Percentiles rank a stretch among this genome's conserved stretches.
These are phyloP conservation scores for Pleuronectes platessa DNA, from an alignment of 2,113 vertebrate species.

Conservation along the genomic window DNA sequence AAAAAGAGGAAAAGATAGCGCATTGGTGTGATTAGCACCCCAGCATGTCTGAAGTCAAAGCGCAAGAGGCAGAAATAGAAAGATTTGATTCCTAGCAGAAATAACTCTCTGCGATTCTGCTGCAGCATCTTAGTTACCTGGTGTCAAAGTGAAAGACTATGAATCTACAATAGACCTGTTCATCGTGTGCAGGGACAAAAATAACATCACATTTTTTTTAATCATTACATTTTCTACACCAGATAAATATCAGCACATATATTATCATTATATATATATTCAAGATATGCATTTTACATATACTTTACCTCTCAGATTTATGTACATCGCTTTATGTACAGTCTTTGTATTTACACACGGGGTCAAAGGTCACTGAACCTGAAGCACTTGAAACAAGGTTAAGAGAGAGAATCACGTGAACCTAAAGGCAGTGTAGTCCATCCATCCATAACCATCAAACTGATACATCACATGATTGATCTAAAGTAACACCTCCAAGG, in stretches of 20 bases:
- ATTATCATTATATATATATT: conserved; percentile 81
- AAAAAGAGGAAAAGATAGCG: conserved; percentile 16
- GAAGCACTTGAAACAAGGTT: conserved; percentile 79
- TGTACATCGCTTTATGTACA: conserved; percentile 84
- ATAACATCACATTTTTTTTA: conserved; percentile 75
- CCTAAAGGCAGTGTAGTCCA: conserved; percentile 75
- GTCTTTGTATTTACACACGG: conserved; percentile 80
- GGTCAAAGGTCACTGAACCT: conserved; percentile 74
- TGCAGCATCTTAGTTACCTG: conserved; percentile 70
- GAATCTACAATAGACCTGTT: conserved; percentile 75
- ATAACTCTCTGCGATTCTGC: conserved; percentile 53
- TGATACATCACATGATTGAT: conserved; percentile 38
- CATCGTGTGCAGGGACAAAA: conserved; percentile 80
- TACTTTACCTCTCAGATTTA: conserved; percentile 78
- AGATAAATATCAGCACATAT: conserved; percentile 84
- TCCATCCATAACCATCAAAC: conserved; percentile 57
- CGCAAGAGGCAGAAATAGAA: conserved; percentile 44
- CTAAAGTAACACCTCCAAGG: conserved; percentile 35
- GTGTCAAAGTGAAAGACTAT: conserved; percentile 70
- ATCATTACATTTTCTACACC: conserved; percentile 80
- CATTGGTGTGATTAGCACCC: conserved; percentile 27
- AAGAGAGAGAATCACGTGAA: conserved; percentile 65
- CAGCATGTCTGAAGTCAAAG: conserved; percentile 41
- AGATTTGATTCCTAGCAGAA: conserved; percentile 44
- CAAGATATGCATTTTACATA: conserved; percentile 83